These are phyloP conservation scores for Lacerta bilineata DNA, from an alignment of 2,797 vertebrate genomes.

Conservation along the genomic window DNA sequence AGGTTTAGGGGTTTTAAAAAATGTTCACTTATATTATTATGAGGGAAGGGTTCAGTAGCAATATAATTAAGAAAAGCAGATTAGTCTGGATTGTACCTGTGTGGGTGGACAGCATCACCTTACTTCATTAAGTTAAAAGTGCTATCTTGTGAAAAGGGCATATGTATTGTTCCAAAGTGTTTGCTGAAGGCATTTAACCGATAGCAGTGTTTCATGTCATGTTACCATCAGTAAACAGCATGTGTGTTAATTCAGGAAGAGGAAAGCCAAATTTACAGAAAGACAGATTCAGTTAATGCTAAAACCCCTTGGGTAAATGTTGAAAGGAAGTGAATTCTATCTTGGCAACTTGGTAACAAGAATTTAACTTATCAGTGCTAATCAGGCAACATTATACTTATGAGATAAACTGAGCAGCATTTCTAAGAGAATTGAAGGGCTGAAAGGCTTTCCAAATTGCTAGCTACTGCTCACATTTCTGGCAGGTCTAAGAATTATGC, in stretches of 20 bases:
- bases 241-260: slow-evolving; percentile 18
- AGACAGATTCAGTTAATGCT: slow-evolving; percentile 34
- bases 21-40: not conserved
- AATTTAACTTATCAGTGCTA: slow-evolving; percentile 48
- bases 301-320: slow-evolving; percentile 56
- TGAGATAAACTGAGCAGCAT: slow-evolving; percentile 62
- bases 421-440: slow-evolving; percentile 42
- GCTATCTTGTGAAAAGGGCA: not conserved
- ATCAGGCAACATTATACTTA: slow-evolving; percentile 44
- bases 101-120: slow-evolving; percentile 21
- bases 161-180: slow-evolving; percentile 45
- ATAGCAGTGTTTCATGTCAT: slow-evolving; percentile 9
- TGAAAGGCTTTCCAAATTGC: slow-evolving; percentile 34
- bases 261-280: slow-evolving; percentile 34
- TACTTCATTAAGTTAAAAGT: slow-evolving; percentile 30
- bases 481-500: slow-evolving; percentile 31
- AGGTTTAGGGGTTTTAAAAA: not conserved
- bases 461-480: slow-evolving; percentile 20
- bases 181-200: slow-evolving; percentile 39
- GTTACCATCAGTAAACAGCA: slow-evolving; percentile 29
- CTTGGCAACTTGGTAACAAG: slow-evolving; percentile 53
- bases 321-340: slow-evolving; percentile 58
- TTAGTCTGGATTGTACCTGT: not conserved
- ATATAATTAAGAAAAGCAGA: not conserved
- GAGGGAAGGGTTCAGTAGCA: not conserved